phyloP scores from a whole-genome alignment of 2,797 vertebrate species.

The Tamandua tetradactyla region DNA sequence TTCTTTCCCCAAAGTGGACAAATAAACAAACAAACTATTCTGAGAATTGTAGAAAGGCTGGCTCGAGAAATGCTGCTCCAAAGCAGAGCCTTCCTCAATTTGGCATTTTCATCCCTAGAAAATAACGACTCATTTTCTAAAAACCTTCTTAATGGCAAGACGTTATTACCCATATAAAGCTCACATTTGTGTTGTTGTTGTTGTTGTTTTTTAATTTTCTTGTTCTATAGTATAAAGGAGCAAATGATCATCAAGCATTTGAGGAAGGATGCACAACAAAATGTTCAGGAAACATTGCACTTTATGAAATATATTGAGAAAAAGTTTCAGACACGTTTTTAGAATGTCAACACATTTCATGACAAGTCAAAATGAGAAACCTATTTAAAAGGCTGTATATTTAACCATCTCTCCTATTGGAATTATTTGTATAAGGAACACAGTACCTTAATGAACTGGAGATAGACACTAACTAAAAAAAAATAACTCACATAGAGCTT shows the following conservation, averaged over 20 bases:
- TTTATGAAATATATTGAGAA: neutral
- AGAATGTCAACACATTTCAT: neutral
- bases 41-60: neutral
- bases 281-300: neutral
- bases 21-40: neutral
- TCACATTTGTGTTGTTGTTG: neutral
- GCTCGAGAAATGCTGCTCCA: neutral
- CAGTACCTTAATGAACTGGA: constrained; percentile 11
- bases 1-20: neutral
- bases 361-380: constrained; percentile 20
- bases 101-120: neutral
- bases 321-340: neutral
- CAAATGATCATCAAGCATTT: neutral
- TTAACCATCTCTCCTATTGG: constrained; percentile 26
- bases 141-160: neutral
- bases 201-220: neutral
- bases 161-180: neutral
- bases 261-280: neutral
- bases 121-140: neutral
- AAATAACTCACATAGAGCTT: constrained; percentile 29
- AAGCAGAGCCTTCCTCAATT: neutral
- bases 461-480: constrained; percentile 21
- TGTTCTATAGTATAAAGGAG: neutral
- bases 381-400: neutral
- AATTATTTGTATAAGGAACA: constrained; percentile 50